A percentile compares a stretch with the other conserved stretches of the same genome.
Conservation (phyloP, 2,797 vertebrate species). For the Gallinago nigripennis region DNA sequence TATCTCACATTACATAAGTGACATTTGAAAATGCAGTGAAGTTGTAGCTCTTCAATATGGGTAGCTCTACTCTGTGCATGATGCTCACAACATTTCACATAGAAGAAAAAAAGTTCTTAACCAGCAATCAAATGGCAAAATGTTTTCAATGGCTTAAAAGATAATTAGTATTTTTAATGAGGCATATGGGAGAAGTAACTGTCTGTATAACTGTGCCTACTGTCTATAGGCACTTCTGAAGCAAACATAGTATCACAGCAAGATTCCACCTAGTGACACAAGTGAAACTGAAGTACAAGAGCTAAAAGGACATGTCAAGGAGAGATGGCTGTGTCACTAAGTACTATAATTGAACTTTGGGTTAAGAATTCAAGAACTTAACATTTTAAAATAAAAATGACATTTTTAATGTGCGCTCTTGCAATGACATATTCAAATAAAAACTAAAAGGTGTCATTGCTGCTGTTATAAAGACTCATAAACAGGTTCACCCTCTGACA, state of each 20-base stretch:
- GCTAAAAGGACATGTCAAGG: background rate
- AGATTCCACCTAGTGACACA: background rate
- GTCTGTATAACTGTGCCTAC: background rate
- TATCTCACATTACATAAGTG: conserved; percentile 2
- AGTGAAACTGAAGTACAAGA: background rate
- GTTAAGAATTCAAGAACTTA: background rate
- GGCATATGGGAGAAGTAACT: background rate
- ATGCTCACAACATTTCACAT: background rate
- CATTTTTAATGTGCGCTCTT: background rate
- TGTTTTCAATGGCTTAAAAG: background rate
- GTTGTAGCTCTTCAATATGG: background rate
- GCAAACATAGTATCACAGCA: background rate
- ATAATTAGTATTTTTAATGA: background rate
- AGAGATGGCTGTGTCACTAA: background rate
- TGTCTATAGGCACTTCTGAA: background rate
- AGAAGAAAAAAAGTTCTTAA: background rate
- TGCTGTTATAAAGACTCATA: background rate
- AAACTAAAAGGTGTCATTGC: background rate
- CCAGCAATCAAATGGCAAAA: background rate
- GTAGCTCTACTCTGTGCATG: background rate
- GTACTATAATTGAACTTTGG: background rate
- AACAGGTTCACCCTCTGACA: background rate
- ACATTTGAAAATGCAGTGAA: conserved; percentile 17
- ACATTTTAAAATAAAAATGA: background rate
- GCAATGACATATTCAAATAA: background rate